Evolutionary conservation across 2,797 vertebrate genomes (phyloP), one percentile per base, ranked within the genome.

Genomic region (Oreonectes daqikongensis): DNA sequence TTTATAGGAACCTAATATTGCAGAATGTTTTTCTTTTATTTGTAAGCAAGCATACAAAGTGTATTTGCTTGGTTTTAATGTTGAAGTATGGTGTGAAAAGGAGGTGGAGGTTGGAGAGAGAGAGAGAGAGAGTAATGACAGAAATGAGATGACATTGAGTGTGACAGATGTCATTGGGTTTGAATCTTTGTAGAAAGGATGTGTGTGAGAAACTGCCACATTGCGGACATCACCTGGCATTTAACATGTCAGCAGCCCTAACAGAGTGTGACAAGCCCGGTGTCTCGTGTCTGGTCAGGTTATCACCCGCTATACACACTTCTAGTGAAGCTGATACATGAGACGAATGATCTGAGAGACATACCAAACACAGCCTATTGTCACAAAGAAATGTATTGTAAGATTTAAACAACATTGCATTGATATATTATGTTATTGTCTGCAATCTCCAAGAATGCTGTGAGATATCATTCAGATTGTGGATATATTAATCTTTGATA

Each of bases 151-250:
- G 53, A 74, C 53, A 75, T 64, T 72, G 77, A 61, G 64, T 22
- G 52, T 70, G 64, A 79, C 59, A 65, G 78, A 76, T 66, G 70
- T 46, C 44, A 46, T 17, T 18, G 44, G 4, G 15, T 46, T 18
- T 42, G 12, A 0, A 74, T 59, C 61, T 64, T 78, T 87, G 82
- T 52, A 12, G 35, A 57, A 79, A 77, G 78, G 74, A 40, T 9
- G 32, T 38, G 67, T 63, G 35, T 80, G 80, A 85, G 67, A 77
- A 78, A 75, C 72, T 74, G 60, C 64, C 70, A 61, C 70, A 80
- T 71, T 59, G 64, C 81, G 73, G 83, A 86, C 79, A 78, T 85
- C 80, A 72, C 65, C 78, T 81, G 84, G 84, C 83, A 84, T 60
- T 79, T 84, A 83, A 85, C 84, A 81, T 75, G 65, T 59, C 80